phyloP scores from a whole-genome alignment of 2,113 vertebrate species.

The Channa argus region DNA sequence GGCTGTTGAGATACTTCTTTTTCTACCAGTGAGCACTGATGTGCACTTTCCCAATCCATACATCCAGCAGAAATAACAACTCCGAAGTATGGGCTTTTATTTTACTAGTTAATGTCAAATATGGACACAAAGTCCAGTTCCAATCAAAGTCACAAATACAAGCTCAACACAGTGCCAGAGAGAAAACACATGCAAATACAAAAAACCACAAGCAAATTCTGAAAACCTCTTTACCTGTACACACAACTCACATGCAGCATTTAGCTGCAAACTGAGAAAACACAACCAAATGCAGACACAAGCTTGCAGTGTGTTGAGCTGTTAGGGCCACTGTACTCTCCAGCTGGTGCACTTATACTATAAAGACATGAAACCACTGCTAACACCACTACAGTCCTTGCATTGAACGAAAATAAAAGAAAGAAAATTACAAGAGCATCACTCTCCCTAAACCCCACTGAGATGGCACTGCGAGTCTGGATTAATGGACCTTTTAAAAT shows the following conservation, averaged over 20 bases:
- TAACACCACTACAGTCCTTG: not conserved
- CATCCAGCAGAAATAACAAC: slow-evolving; percentile 1
- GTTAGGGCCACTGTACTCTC: too few relatives aligned
- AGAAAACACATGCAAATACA: too few relatives aligned
- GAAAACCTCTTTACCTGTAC: too few relatives aligned
- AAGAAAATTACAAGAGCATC: not conserved
- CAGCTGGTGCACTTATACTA: too few relatives aligned
- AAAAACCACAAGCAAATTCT: too few relatives aligned
- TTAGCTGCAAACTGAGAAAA: too few relatives aligned
- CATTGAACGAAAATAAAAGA: slow-evolving; percentile 2
- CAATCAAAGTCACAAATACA: not conserved
- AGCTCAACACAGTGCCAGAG: too few relatives aligned
- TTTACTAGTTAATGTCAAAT: not conserved
- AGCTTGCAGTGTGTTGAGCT: too few relatives aligned
- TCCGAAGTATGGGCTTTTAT: not conserved
- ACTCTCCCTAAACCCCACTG: slow-evolving; percentile 1
- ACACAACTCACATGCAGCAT: too few relatives aligned
- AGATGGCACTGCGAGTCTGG: not conserved
- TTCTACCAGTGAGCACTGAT: not conserved
- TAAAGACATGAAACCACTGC: too few relatives aligned
- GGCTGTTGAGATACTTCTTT: too few relatives aligned
- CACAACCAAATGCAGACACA: too few relatives aligned
- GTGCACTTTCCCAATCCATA: not conserved
- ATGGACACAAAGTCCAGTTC: not conserved
- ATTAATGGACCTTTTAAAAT: slow-evolving; percentile 29